Conservation (phyloP, 2,888 invertebrate genomes). For the Euphydryas editha region DNA sequence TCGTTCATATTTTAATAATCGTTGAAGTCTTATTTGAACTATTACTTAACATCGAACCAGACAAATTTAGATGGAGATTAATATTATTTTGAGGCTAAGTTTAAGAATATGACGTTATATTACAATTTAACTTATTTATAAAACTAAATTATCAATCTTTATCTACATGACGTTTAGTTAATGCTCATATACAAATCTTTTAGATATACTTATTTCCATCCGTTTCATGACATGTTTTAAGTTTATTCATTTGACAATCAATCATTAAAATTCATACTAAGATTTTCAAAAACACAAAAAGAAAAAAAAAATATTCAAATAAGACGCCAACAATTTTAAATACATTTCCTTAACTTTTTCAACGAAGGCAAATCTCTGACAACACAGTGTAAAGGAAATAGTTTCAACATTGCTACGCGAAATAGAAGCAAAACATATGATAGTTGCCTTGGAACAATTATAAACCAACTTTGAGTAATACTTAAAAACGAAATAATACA, state of each 20-base stretch:
- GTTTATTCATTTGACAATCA: too few relatives aligned
- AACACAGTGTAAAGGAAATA: constrained; percentile 59
- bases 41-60: background rate
- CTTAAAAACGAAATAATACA: constrained; percentile 47
- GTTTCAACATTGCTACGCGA: constrained; percentile 80
- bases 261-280: too few relatives aligned
- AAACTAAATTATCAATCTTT: too few relatives aligned
- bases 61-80: background rate
- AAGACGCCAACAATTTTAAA: constrained; percentile 31
- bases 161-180: too few relatives aligned
- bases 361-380: constrained; percentile 55
- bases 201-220: too few relatives aligned
- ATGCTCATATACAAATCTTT: too few relatives aligned
- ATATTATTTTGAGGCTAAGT: too few relatives aligned
- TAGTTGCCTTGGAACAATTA: constrained; percentile 10
- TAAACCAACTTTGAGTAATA: constrained; percentile 77
- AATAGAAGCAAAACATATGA: constrained; percentile 41
- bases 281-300: background rate
- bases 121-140: too few relatives aligned
- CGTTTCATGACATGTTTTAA: too few relatives aligned
- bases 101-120: too few relatives aligned
- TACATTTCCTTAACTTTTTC: constrained; percentile 19
- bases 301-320: constrained; percentile 17
- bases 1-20: constrained; percentile 10
- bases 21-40: constrained; percentile 37